Conservation (phyloP, 2,888 invertebrate genomes). For the Leucozona laternaria region DNA sequence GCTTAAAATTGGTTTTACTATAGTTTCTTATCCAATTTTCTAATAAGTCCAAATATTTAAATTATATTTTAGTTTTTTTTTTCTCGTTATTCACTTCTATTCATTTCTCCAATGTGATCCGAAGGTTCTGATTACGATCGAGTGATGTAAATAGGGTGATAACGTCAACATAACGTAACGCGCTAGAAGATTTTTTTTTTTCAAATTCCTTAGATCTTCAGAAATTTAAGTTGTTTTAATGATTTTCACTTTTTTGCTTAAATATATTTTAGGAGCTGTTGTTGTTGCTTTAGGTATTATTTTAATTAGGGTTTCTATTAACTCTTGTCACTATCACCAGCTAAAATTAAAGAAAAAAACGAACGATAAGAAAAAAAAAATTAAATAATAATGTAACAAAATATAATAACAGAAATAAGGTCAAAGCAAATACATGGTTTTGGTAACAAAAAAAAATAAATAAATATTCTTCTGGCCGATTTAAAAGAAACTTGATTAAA, state of each 20-base stretch:
- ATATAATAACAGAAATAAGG: not conserved
- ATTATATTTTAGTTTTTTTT: slow-evolving; percentile 9
- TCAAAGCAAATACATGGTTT: not conserved
- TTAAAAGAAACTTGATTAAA: not conserved
- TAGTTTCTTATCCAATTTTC: slow-evolving; percentile 33
- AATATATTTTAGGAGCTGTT: slow-evolving; percentile 70
- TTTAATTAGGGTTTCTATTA: slow-evolving; percentile 74
- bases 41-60: slow-evolving; percentile 53
- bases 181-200: slow-evolving; percentile 78
- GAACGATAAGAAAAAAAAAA: slow-evolving; percentile 1
- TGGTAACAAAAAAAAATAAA: not conserved
- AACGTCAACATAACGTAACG: slow-evolving; percentile 69
- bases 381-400: not conserved
- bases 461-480: not conserved
- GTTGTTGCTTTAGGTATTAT: slow-evolving; percentile 67
- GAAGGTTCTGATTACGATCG: not conserved
- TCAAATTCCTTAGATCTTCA: slow-evolving; percentile 61
- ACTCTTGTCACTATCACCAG: slow-evolving; percentile 76
- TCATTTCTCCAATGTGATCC: not conserved
- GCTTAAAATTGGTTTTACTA: slow-evolving; percentile 13
- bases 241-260: slow-evolving; percentile 77
- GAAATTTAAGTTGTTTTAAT: slow-evolving; percentile 53
- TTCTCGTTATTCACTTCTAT: slow-evolving; percentile 9
- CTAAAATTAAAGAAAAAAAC: slow-evolving; percentile 31
- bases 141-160: not conserved